These are phyloP conservation scores for Neolamprologus tretocephalus DNA, from an alignment of 2,113 vertebrate genomes.

Conservation along the genomic window DNA sequence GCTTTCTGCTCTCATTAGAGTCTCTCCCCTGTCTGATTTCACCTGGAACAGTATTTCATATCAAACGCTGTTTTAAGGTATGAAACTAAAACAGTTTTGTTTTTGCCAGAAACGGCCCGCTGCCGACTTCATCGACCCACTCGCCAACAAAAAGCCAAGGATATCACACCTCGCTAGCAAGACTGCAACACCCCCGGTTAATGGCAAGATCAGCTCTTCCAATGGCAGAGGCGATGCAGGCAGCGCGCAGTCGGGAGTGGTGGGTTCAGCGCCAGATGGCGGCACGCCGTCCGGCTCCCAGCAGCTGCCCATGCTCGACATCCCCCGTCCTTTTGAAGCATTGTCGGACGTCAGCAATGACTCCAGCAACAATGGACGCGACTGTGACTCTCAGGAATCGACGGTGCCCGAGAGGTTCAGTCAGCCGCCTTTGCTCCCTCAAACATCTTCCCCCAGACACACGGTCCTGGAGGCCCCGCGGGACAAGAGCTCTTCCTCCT, in stretches of 20 bases:
- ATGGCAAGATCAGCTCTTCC: constrained; percentile 78
- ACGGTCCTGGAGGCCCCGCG: constrained; percentile 27
- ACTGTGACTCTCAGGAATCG: constrained; percentile 76
- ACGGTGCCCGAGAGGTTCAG: constrained; percentile 66
- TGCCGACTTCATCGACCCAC: constrained; percentile 85
- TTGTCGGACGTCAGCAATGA: constrained; percentile 87
- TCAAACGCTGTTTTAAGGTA: not conserved
- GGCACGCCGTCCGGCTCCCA: constrained; percentile 56
- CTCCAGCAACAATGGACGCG: constrained; percentile 79
- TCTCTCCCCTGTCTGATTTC: not conserved
- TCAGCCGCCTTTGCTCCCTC: constrained; percentile 51
- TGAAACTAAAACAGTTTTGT: not conserved
- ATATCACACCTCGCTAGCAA: constrained; percentile 86
- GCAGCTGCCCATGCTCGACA: constrained; percentile 71
- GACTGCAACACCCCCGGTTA: constrained; percentile 72
- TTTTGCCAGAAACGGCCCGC: constrained; percentile 80
- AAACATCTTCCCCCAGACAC: constrained; percentile 27
- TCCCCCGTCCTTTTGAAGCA: constrained; percentile 78
- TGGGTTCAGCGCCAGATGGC: constrained; percentile 20
- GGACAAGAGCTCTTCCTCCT: constrained; percentile 53
- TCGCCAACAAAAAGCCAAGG: constrained; percentile 87
- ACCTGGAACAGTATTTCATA: not conserved
- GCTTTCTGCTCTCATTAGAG: not conserved
- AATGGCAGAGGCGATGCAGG: constrained; percentile 74
- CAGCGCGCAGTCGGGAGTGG: not conserved